phyloP scores from a whole-genome alignment of 2,888 invertebrate genomes.

The Synanthedon formicaeformis region DNA sequence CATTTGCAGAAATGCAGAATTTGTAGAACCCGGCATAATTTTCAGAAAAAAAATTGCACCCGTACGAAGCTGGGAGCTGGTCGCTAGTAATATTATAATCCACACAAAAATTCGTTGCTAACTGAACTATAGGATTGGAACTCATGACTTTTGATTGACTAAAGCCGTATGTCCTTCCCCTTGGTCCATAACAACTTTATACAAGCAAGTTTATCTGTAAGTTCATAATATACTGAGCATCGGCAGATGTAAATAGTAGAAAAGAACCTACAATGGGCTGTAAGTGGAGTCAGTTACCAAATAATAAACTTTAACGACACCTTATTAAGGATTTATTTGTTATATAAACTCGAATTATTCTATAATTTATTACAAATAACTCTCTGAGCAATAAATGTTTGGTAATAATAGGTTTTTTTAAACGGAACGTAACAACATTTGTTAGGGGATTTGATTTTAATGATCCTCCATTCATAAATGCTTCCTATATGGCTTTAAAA shows the following conservation, averaged over 20 bases:
- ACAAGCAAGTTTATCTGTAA: conserved; percentile 18
- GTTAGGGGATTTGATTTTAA: conserved; percentile 58
- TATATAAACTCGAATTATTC: conserved; percentile 49
- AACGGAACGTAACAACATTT: conserved; percentile 28
- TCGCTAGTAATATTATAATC: too few relatives aligned
- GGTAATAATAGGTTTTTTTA: conserved; percentile 30
- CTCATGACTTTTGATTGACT: too few relatives aligned
- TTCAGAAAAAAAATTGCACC: too few relatives aligned
- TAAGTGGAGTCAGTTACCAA: conserved; percentile 61
- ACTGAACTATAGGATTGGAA: too few relatives aligned
- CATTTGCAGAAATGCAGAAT: too few relatives aligned
- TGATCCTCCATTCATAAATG: conserved; percentile 26
- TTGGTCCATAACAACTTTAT: too few relatives aligned
- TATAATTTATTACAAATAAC: conserved; percentile 69
- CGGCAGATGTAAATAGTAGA: conserved; percentile 17
- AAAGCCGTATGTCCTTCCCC: too few relatives aligned
- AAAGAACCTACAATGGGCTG: conserved; percentile 48
- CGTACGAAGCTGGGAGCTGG: too few relatives aligned
- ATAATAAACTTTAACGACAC: conserved; percentile 60
- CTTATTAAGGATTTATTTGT: conserved; percentile 69
- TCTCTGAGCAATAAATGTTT: conserved; percentile 44
- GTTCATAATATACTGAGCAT: conserved; percentile 16
- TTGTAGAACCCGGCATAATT: too few relatives aligned
- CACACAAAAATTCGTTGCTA: too few relatives aligned
- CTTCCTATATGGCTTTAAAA: background rate